Evolutionary conservation across 2,797 vertebrate genomes (phyloP), one percentile per base, ranked within the genome.

Genomic region (Scarus forsteni): DNA sequence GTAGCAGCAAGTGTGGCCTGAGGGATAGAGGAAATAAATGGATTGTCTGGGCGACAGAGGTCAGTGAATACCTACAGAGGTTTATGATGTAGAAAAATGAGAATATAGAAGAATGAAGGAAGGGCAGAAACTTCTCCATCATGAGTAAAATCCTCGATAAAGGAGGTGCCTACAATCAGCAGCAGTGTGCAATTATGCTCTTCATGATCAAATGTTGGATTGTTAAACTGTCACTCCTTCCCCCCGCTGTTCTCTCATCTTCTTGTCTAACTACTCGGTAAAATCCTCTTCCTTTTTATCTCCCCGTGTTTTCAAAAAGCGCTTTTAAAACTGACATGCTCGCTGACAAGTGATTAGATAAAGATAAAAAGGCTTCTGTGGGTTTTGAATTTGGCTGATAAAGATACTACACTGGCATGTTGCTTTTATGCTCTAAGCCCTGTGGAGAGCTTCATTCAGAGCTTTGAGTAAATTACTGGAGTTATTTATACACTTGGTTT

Each of bases 321-420:
- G 42, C 60, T 57, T 69, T 57, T 61, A 40, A 70, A 58, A 55
- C 38, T 52, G 69, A 54, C 52, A n/a, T n/a, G 36, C 58, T 59
- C 18, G 3, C 60, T 57, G 60, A 58, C 59, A 55, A 45, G 15
- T 19, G 58, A 66, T 70, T 36, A 70, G 66, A 74, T 70, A 44
- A 58, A 61, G 55, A 66, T 71, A 66, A 64, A 39, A 70, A 54
- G 44, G 36, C 54, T 18, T 45, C 48, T 71, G 49, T 35, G 40
- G 3, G 36, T 43, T 59, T 68, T 59, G 46, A 13, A 52, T 64
- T 36, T 51, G 13, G 16, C 51, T 57, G 69, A 76, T 69, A 66
- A 68, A 70, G 55, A 55, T 10, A 10, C 52, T 44, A 14, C 27
- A 14, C 59, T 43, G 54, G 39, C 40, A 66, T 63, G 66, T 12